Evolutionary conservation across 2,797 vertebrate genomes (phyloP), one percentile per base, ranked within the genome.

Genomic region (Sebastiscus albofasciatus): DNA sequence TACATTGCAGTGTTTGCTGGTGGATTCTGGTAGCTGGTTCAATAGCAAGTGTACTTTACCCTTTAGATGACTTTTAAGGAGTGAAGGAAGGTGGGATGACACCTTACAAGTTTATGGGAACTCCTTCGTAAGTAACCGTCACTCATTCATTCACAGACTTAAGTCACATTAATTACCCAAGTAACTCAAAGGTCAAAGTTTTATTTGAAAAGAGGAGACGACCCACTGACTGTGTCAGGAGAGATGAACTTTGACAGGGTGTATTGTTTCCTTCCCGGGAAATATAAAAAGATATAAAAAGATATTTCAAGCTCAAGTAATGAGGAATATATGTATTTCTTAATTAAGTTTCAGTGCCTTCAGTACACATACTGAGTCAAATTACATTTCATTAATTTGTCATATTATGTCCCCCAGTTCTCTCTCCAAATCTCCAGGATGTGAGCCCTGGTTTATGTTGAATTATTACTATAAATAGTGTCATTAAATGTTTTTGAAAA

Each of bases 71-170:
- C 77, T 82, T 71, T 56, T 58, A 78, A 78, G 76, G 27, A 84
- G 75, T 77, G 65, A 84, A 59, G 66, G 71, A 84, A 59, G 67
- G 71, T 8, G 26, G 73, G 54, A 75, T 71, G 73, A 59, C 61
- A 31, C 62, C 55, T 71, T 29, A 24, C 46, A 60, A 1, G 52
- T 90, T 93, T 83, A 88, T 70, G 67, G 78, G 70, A 83, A 77
- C 1, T 4, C 24, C 13, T 75, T 26, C 14, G 7, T 69, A 34
- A 75, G 60, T 77, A 60, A 88, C 49, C 8, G 42, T 60, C 1
- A 20, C 76, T 84, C 83, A 91, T 89, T 93, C 89, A 94, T 94
- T 92, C 89, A 90, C 89, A 90, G 89, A 70, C 26, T 67, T 66
- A 67, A 73, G 68, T 75, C 67, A 5, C 7, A 54, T 73, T 65